Base-by-base conservation (phyloP, 2,888 invertebrate genomes). In the Xiphydria camelus region DNA sequence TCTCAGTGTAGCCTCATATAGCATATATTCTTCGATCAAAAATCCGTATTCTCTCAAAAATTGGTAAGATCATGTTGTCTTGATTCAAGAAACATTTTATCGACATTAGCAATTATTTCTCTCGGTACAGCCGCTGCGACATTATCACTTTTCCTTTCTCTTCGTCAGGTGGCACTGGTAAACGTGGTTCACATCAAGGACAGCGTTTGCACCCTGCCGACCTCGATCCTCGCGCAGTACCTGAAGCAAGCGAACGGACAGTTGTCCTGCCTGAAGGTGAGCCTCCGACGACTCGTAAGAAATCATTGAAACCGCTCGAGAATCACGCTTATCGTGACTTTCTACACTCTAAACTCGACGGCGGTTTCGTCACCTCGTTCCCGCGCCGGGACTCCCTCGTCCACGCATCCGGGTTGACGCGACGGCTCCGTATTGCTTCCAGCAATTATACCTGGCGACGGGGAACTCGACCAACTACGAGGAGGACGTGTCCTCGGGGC, bases 161-260 rank as follows among this genome's bases (percentile, higher is more conserved):
- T n/a, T 9, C 22, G 77, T 42, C 79, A 91, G 91, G 89, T 91
- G 62, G 87, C 89, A 49, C 77, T 91, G 60, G 85, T 92, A 59
- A 89, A 86, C 64, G 87, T 92, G 38, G 83, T 92, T 9, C 93
- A 92, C 75, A 86, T 93, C 52, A 84, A 86, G 66, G 92, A 92
- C 77, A 83, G 86, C 29, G 84, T 88, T 50, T 91, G 91, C 74
- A 83, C 87, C 23, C 77, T 90, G 59, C 87, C 88, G 37, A 91
- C 91, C 59, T 88, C 89, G 62, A 84, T 91, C 64, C 81, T 92
- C 58, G 88, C 89, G 34, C 91, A 92, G 77, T 91, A 90, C 76
- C 78, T 92, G 50, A 91, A 92, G 73, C 90, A 91, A 76, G 88
- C 88, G 35, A 88, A 87, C 63, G 90, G 90, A 29, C 88, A 89